Conservation (phyloP, 2,888 invertebrate genomes). For the Amiota minor region DNA sequence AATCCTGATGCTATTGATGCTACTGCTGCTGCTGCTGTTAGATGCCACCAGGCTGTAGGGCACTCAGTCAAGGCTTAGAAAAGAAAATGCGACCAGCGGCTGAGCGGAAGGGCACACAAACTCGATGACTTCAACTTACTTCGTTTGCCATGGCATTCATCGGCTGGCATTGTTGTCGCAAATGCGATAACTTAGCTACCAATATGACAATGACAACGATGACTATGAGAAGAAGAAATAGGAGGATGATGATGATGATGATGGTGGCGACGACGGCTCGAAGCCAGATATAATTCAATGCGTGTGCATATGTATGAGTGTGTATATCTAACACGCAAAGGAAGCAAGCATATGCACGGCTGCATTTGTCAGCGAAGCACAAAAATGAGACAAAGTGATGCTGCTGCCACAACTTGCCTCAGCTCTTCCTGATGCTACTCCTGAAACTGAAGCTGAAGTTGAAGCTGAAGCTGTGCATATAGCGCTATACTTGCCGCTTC, state of each 20-base stretch:
- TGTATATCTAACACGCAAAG: constrained; percentile 28
- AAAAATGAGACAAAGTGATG: constrained; percentile 66
- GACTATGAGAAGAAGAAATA: background rate
- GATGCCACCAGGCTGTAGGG: background rate
- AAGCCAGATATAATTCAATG: constrained; percentile 61
- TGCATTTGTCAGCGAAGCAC: constrained; percentile 67
- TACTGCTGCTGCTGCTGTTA: constrained; percentile 13
- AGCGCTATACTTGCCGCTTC: constrained; percentile 1
- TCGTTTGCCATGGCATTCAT: background rate
- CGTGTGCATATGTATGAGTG: constrained; percentile 43
- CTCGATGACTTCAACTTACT: background rate
- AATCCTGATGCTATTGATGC: background rate
- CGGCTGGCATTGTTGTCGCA: constrained; percentile 62
- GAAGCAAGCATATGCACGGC: constrained; percentile 61
- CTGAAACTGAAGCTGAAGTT: background rate
- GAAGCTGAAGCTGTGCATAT: background rate
- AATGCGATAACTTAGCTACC: constrained; percentile 67
- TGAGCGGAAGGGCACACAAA: constrained; percentile 2
- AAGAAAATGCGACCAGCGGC: background rate
- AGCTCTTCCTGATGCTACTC: constrained; percentile 21
- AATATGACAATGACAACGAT: constrained; percentile 60
- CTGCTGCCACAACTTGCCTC: constrained; percentile 40
- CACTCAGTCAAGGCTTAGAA: constrained; percentile 32
- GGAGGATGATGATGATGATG: constrained; percentile 53
- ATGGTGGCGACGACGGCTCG: constrained; percentile 37